phyloP scores from a whole-genome alignment of 2,113 vertebrate genomes.

The Brevimyrus niger region DNA sequence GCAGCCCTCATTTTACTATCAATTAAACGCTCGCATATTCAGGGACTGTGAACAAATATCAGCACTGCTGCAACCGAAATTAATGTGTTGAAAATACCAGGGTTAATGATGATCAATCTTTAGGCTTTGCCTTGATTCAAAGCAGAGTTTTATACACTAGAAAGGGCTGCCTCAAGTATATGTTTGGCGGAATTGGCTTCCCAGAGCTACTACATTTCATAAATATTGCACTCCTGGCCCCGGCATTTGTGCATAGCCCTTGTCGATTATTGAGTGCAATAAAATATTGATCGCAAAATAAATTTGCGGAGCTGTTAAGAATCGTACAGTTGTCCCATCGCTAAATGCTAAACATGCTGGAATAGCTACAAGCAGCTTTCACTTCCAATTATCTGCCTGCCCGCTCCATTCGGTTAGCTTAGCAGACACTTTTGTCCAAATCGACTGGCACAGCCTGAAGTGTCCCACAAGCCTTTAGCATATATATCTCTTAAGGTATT shows the following conservation, averaged over 20 bases:
- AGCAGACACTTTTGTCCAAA: slow-evolving; percentile 1
- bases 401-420: neutral
- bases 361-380: neutral
- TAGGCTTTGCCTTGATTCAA: neutral
- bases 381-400: slow-evolving; percentile 3
- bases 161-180: neutral
- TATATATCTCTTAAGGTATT: neutral
- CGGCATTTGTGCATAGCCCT: neutral
- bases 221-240: neutral
- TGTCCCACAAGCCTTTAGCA: neutral
- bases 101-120: neutral
- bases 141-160: neutral
- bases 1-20: neutral
- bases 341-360: neutral
- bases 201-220: neutral
- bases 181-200: neutral
- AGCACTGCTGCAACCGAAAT: neutral
- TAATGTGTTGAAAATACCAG: neutral
- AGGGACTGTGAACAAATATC: neutral
- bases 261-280: neutral
- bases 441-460: neutral
- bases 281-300: slow-evolving; percentile 5
- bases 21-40: neutral
- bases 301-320: neutral
- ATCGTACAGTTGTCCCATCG: neutral